Conservation (phyloP, 2,888 invertebrate genomes). For the Melinaea menophilus region DNA sequence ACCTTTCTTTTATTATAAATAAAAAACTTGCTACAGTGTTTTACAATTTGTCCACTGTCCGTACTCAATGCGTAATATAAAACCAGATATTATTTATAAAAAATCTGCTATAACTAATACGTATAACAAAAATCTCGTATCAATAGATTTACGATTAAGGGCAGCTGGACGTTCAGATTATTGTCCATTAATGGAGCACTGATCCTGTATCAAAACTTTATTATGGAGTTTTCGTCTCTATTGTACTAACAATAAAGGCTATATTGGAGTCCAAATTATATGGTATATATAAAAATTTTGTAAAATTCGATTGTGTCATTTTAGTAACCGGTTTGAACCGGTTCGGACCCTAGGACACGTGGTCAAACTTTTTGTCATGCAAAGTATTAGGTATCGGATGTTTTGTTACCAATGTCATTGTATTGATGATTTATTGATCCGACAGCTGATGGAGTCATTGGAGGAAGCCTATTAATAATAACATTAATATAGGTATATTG, state of each 20-base stretch:
- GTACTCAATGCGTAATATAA: too few species aligned
- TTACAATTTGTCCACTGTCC: slow-evolving; percentile 8
- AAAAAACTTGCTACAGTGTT: slow-evolving; percentile 15
- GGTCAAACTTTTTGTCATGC: slow-evolving; percentile 68
- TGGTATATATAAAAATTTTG: slow-evolving; percentile 34
- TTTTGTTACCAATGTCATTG: slow-evolving; percentile 51
- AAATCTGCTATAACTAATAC: slow-evolving; percentile 27
- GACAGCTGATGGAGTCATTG: slow-evolving; percentile 33
- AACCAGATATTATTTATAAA: slow-evolving; percentile 22
- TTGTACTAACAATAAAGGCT: slow-evolving; percentile 22
- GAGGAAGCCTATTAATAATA: background rate
- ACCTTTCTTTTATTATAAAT: slow-evolving; percentile 19
- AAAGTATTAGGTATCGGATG: slow-evolving; percentile 63
- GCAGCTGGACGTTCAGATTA: slow-evolving; percentile 58
- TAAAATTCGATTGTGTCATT: slow-evolving; percentile 68
- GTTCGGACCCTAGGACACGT: slow-evolving; percentile 69
- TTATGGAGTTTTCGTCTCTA: slow-evolving; percentile 3
- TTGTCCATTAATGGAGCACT: slow-evolving; percentile 38
- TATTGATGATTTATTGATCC: slow-evolving; percentile 39
- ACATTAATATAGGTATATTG: slow-evolving; percentile 5
- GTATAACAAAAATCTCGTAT: slow-evolving; percentile 47
- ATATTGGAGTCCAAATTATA: slow-evolving; percentile 31
- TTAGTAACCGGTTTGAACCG: slow-evolving; percentile 67
- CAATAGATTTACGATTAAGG: slow-evolving; percentile 59
- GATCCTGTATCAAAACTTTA: background rate